Conservation (phyloP, 2,888 invertebrate species). For the Acrobasis suavella region DNA sequence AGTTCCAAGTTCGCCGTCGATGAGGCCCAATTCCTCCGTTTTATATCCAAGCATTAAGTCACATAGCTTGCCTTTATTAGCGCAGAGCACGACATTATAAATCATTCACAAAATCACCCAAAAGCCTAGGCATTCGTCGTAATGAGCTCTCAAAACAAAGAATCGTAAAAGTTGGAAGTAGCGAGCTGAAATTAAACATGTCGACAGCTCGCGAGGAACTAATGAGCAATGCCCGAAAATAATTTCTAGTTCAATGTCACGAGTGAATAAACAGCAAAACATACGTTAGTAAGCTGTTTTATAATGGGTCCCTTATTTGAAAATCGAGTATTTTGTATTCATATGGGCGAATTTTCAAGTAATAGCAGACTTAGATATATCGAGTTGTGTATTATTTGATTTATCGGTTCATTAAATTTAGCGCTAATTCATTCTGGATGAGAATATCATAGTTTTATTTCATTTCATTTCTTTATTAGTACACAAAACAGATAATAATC, state of each 20-base stretch:
- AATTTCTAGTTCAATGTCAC: constrained; percentile 25
- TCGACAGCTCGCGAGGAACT: constrained; percentile 8
- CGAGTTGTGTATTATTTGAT: too few species aligned
- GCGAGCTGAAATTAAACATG: constrained; percentile 20
- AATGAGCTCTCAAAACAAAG: constrained; percentile 21
- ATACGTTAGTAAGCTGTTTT: neutral
- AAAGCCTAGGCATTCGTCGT: constrained; percentile 21
- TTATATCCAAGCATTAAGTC: constrained; percentile 32
- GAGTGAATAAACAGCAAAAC: constrained; percentile 3
- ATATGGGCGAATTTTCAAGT: too few species aligned
- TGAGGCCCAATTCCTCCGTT: constrained; percentile 26
- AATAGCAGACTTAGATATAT: too few species aligned
- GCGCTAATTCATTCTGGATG: too few species aligned
- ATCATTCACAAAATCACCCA: constrained; percentile 21
- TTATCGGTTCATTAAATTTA: too few species aligned
- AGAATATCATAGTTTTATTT: too few species aligned
- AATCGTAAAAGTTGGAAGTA: constrained; percentile 20
- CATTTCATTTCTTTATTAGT: too few species aligned
- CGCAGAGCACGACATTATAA: constrained; percentile 29
- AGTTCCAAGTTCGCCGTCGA: constrained; percentile 29
- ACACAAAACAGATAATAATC: too few species aligned
- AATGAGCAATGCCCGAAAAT: constrained; percentile 17
- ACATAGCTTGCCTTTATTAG: constrained; percentile 33
- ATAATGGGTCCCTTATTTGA: too few species aligned
- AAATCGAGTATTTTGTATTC: too few species aligned